Conservation (phyloP, 2,113 vertebrate genomes). For the Triplophysa rosa region DNA sequence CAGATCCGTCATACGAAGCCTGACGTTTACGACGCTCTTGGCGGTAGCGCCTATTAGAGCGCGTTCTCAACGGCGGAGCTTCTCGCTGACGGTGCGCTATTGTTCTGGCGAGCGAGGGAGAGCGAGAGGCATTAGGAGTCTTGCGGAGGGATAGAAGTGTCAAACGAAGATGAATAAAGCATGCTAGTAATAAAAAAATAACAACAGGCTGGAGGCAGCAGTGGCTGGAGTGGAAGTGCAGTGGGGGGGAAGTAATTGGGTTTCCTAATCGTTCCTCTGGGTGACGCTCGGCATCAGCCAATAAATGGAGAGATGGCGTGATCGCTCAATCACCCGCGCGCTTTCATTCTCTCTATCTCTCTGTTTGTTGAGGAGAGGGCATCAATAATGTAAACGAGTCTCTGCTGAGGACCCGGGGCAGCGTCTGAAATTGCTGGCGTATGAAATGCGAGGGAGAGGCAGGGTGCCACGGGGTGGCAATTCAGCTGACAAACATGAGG, state of each 20-base stretch:
- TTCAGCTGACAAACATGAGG: constrained; percentile 5
- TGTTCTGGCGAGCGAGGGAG: constrained; percentile 21
- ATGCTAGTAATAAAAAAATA: constrained; percentile 73
- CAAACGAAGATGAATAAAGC: constrained; percentile 70
- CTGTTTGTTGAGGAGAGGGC: constrained; percentile 66
- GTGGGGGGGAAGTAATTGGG: constrained; percentile 69
- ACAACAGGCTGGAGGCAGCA: constrained; percentile 69
- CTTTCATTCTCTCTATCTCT: constrained; percentile 58
- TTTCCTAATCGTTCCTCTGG: constrained; percentile 74
- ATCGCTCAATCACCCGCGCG: constrained; percentile 72
- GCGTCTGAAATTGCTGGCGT: constrained; percentile 57
- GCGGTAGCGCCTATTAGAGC: constrained; percentile 36
- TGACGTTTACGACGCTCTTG: constrained; percentile 36
- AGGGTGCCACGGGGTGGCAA: not conserved
- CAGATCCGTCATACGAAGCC: constrained; percentile 24
- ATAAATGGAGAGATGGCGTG: constrained; percentile 71
- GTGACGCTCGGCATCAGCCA: constrained; percentile 72
- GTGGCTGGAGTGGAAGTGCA: constrained; percentile 34
- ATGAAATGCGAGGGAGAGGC: constrained; percentile 42
- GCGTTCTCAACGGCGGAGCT: not conserved
- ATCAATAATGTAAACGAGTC: constrained; percentile 76
- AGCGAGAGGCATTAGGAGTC: constrained; percentile 20
- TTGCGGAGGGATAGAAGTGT: constrained; percentile 54
- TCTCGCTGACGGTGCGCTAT: constrained; percentile 20
- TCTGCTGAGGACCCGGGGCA: constrained; percentile 64